Conservation (phyloP, 2,113 vertebrate species). For the Tachysurus fulvidraco region DNA sequence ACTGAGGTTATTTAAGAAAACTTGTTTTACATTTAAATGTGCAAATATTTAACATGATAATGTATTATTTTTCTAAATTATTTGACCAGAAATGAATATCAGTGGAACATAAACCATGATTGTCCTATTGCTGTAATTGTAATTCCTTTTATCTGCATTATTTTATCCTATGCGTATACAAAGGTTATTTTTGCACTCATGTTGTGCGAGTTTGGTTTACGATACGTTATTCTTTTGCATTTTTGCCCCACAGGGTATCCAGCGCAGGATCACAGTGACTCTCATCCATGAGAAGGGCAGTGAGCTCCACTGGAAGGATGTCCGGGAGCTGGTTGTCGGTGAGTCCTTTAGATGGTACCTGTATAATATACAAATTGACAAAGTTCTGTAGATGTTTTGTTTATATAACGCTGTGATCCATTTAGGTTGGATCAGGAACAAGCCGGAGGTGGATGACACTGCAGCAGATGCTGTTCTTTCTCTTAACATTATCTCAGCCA, state of each 20-base stretch:
- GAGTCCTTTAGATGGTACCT: constrained; percentile 64
- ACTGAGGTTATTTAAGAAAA: no score
- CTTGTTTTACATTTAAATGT: not conserved
- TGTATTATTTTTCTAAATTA: not conserved
- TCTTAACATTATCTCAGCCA: constrained; percentile 96
- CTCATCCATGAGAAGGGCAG: constrained; percentile 97
- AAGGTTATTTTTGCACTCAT: not conserved
- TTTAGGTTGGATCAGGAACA: constrained; percentile 89
- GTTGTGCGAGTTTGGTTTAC: not conserved
- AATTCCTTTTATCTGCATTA: not conserved
- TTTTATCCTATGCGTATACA: not conserved
- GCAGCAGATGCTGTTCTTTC: constrained; percentile 90
- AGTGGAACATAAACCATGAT: not conserved
- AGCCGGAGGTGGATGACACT: constrained; percentile 88
- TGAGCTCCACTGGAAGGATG: constrained; percentile 97
- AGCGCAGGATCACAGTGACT: constrained; percentile 92
- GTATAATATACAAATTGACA: not conserved
- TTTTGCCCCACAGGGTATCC: constrained; percentile 84
- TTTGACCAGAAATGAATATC: not conserved
- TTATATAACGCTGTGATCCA: not conserved
- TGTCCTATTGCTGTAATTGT: not conserved
- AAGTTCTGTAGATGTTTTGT: not conserved
- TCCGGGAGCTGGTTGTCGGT: constrained; percentile 96
- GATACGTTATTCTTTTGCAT: constrained; percentile 32
- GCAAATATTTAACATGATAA: not conserved